Conservation (phyloP, 2,888 invertebrate genomes). For the Volucella inflata region DNA sequence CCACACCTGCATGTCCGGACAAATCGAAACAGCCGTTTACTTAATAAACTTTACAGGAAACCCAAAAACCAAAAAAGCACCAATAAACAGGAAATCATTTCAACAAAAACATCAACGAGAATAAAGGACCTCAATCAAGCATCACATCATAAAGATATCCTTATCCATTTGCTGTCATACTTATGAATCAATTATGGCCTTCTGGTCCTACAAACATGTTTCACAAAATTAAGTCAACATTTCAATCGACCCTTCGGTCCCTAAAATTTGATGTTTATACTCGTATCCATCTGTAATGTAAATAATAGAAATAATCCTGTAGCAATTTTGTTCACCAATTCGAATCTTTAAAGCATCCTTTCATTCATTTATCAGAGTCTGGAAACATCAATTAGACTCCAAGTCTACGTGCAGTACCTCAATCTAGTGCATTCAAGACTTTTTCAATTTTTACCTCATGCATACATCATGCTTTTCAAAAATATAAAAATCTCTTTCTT, state of each 20-base stretch:
- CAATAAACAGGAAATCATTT: neutral
- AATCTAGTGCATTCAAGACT: conserved; percentile 1
- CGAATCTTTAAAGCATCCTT: conserved; percentile 3
- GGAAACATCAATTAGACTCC: too few relatives aligned
- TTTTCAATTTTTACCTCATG: conserved; percentile 50
- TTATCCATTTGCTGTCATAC: conserved; percentile 2
- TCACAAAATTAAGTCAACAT: neutral
- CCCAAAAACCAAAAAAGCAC: neutral
- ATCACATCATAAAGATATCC: conserved; percentile 28
- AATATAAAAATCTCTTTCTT: neutral
- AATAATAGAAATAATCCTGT: neutral
- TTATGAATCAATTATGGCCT: conserved; percentile 40
- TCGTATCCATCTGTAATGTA: too few relatives aligned
- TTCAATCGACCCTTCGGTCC: neutral
- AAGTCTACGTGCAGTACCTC: too few relatives aligned
- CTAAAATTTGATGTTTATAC: neutral
- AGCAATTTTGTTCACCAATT: neutral
- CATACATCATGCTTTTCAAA: conserved; percentile 10
- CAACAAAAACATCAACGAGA: neutral
- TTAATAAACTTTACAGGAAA: too few relatives aligned
- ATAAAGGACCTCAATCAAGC: conserved; percentile 33
- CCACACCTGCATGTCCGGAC: too few relatives aligned
- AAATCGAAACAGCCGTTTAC: too few relatives aligned
- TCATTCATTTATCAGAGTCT: neutral
- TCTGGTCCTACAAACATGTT: conserved; percentile 25